Evolutionary conservation across 2,888 invertebrate genomes (phyloP).

Genomic region (Calameuta idolon): DNA sequence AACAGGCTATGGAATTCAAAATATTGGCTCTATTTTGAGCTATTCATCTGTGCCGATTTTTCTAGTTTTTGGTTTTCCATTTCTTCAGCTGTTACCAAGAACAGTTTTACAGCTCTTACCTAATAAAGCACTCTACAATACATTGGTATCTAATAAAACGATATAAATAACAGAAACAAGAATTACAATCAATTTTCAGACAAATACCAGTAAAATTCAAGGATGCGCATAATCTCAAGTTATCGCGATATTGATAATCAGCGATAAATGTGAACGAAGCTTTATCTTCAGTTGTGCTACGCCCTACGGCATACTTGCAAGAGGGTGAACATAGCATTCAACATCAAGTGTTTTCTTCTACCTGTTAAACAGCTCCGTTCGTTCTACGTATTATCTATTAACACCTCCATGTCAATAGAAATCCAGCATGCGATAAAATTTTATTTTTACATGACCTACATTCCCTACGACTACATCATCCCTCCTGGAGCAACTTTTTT

Average conservation of each 20-base stretch:
- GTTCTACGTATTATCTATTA: neutral
- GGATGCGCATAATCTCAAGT: neutral
- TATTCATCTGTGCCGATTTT: neutral
- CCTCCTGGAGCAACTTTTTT: neutral
- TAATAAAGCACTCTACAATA: neutral
- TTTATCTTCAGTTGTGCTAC: neutral
- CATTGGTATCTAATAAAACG: neutral
- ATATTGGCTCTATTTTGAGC: neutral
- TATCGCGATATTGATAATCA: neutral
- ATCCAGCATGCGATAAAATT: neutral
- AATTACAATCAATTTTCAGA: neutral
- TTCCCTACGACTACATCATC: neutral
- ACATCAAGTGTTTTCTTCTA: neutral
- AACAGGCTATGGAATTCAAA: neutral
- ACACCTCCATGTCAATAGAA: neutral
- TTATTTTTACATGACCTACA: neutral
- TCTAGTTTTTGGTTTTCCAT: neutral
- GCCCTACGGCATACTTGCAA: neutral
- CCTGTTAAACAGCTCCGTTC: neutral
- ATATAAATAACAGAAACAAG: neutral
- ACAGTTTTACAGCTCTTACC: neutral
- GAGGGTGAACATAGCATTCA: neutral
- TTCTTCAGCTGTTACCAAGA: neutral
- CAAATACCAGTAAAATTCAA: neutral
- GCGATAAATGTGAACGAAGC: neutral